A percentile compares a stretch with the other conserved stretches of the same genome.
These are phyloP conservation scores for Diorhabda carinulata DNA, from an alignment of 1,140 invertebrate species.

Conservation along the genomic window DNA sequence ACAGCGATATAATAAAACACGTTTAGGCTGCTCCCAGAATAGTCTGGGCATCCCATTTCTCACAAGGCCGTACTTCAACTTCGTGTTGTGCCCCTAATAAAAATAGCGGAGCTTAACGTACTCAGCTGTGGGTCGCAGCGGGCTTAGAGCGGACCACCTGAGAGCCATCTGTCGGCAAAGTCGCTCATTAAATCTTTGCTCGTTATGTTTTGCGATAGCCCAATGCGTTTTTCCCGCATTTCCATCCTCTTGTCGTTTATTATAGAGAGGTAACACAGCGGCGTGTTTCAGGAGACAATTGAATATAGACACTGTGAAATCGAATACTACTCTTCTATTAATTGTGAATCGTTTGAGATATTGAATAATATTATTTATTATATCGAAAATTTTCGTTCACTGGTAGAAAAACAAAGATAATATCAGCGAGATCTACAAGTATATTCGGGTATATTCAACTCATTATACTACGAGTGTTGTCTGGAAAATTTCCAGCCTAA, in stretches of 20 bases:
- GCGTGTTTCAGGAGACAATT: not conserved
- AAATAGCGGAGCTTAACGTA: conserved; percentile 16
- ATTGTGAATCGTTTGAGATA: no score
- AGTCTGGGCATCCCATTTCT: conserved; percentile 2
- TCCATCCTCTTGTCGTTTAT: conserved; percentile 20
- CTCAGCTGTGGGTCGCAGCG: conserved; percentile 8
- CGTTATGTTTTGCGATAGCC: conserved; percentile 25
- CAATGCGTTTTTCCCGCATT: conserved; percentile 10
- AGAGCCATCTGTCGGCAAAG: conserved; percentile 25
- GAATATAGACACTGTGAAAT: no score
- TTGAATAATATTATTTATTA: no score
- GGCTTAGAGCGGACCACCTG: conserved; percentile 21
- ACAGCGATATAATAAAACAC: conserved; percentile 14
- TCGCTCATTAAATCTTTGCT: conserved; percentile 26
- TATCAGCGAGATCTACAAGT: no score
- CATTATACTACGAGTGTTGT: no score
- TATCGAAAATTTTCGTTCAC: no score
- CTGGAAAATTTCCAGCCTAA: no score
- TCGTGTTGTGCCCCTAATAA: conserved; percentile 1
- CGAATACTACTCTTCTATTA: no score
- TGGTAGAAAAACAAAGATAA: no score
- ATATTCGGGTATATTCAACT: no score
- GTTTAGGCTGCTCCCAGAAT: not conserved
- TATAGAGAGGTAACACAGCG: conserved; percentile 10
- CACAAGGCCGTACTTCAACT: conserved; percentile 2